These are phyloP conservation scores for Regulus satrapa DNA, from an alignment of 2,113 vertebrate species.

Conservation along the genomic window DNA sequence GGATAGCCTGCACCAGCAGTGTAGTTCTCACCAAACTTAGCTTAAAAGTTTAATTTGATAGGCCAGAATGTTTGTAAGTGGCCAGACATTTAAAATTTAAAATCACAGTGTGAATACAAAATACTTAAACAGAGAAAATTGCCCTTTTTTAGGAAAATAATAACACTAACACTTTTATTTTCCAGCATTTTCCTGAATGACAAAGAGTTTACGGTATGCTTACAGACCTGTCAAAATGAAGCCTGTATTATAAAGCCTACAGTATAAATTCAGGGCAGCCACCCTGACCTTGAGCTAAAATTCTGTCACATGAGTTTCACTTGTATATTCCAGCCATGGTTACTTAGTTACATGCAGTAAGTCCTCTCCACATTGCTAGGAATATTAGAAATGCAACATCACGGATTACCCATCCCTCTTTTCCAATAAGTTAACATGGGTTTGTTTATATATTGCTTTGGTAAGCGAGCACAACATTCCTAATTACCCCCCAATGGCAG, in stretches of 20 bases:
- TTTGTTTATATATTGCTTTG: not conserved
- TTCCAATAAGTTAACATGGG: not conserved
- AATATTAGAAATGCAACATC: not conserved
- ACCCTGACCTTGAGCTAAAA: not conserved
- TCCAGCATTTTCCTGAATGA: not conserved
- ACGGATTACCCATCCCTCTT: not conserved
- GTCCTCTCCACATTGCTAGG: not conserved
- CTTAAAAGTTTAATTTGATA: not conserved
- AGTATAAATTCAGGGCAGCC: not conserved
- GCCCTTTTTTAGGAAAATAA: not conserved
- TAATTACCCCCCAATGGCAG: not conserved
- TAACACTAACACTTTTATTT: not conserved
- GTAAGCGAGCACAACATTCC: not conserved
- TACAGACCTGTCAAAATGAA: not conserved
- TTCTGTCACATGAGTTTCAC: not conserved
- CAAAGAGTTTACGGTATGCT: not conserved
- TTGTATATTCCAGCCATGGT: not conserved
- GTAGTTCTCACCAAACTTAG: not conserved
- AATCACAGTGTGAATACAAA: not conserved
- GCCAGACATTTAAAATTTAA: not conserved
- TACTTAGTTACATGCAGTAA: not conserved
- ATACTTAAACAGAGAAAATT: not conserved
- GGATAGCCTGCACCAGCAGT: not conserved
- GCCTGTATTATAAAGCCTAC: not conserved
- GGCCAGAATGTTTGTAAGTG: not conserved